These are phyloP conservation scores for Mycogona germanica DNA, from an alignment of 2,888 invertebrate genomes.

Conservation along the genomic window DNA sequence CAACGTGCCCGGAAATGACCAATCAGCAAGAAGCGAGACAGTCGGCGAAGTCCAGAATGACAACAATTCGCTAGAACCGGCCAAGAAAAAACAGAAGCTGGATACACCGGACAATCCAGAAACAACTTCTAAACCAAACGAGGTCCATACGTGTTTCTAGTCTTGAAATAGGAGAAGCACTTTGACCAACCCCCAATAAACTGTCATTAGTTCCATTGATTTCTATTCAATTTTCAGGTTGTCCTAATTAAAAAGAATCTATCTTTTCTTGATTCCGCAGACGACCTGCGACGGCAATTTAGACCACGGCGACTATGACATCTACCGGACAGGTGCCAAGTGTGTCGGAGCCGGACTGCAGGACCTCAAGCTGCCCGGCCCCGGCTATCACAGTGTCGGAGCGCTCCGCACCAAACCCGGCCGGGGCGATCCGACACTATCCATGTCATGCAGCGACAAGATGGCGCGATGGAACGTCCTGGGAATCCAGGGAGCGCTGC, in stretches of 20 bases:
- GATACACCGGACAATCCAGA: neutral
- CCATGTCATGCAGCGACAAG: constrained; percentile 91
- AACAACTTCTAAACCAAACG: neutral
- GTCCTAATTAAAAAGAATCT: no score
- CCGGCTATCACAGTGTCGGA: constrained; percentile 53
- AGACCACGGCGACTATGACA: constrained; percentile 27
- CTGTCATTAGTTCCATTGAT: no score
- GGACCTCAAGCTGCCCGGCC: constrained; percentile 47
- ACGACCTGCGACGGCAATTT: neutral
- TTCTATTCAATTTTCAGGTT: no score
- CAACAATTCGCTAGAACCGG: neutral
- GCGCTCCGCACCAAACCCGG: constrained; percentile 77
- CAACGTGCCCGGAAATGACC: neutral
- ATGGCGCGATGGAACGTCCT: constrained; percentile 74
- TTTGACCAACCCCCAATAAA: no score
- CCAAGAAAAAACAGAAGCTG: neutral
- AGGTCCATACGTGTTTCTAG: no score
- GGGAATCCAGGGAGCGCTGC: constrained; percentile 68
- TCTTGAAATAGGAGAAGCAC: no score
- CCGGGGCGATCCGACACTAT: constrained; percentile 72
- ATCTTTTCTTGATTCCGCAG: no score
- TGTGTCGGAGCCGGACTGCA: constrained; percentile 44
- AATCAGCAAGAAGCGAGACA: neutral
- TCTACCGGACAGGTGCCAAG: constrained; percentile 83
- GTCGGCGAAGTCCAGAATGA: no score